Percentiles rank a stretch among this genome's conserved stretches.
Conservation (phyloP, 2,797 vertebrate genomes). For the Schizothorax lantsangensis region DNA sequence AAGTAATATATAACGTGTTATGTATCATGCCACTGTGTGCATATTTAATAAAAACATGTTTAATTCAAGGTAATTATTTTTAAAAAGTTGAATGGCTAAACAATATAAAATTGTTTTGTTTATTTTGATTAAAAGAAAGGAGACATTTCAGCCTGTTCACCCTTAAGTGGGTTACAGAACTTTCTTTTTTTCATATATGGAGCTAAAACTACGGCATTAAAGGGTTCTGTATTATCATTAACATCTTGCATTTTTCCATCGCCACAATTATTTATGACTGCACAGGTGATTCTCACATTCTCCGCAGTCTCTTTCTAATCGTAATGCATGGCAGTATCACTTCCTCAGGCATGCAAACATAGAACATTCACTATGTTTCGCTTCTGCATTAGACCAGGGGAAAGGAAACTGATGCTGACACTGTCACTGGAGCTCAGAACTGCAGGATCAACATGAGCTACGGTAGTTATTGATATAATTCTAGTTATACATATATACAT, state of each 20-base stretch:
- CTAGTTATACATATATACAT: background rate
- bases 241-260: background rate
- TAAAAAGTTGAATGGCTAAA: background rate
- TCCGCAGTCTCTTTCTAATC: background rate
- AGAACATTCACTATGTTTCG: conserved; percentile 21
- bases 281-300: background rate
- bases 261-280: background rate
- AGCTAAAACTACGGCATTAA: too few species aligned
- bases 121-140: too few species aligned
- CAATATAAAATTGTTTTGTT: background rate
- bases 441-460: conserved; percentile 36
- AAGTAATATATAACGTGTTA: background rate
- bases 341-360: conserved; percentile 27
- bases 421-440: background rate
- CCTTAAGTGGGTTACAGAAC: background rate
- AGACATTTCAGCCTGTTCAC: background rate
- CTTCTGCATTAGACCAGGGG: background rate
- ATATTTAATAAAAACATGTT: background rate
- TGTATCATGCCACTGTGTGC: background rate
- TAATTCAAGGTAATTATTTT: background rate
- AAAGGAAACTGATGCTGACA: conserved; percentile 43
- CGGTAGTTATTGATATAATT: conserved; percentile 36
- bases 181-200: background rate
- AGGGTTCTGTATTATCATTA: background rate
- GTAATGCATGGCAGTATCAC: conserved; percentile 26